Conservation (phyloP, 2,113 vertebrate genomes). For the Eubucco bourcierii region DNA sequence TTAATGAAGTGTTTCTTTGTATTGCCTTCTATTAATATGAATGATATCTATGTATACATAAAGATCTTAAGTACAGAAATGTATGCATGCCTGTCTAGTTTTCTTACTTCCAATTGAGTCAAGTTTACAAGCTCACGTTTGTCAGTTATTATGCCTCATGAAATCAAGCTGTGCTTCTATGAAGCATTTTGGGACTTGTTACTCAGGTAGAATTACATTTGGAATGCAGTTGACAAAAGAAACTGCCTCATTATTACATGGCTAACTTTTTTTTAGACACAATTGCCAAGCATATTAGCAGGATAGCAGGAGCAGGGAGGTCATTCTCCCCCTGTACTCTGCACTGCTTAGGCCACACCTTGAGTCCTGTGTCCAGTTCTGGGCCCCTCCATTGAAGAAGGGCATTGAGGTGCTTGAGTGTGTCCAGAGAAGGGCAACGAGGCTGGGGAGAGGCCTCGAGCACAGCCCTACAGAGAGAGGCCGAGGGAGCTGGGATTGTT, state of each 20-base stretch:
- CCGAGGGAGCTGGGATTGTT: too few species aligned
- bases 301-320: too few species aligned
- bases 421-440: too few species aligned
- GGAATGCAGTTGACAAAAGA: neutral
- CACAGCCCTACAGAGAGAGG: too few species aligned
- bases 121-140: conserved; percentile 34
- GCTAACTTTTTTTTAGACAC: neutral
- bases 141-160: neutral
- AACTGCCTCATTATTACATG: neutral
- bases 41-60: neutral
- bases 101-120: conserved; percentile 7
- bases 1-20: neutral
- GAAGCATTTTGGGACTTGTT: conserved; percentile 14
- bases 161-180: neutral
- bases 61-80: neutral
- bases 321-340: too few species aligned
- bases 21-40: conserved; percentile 9
- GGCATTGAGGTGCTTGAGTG: too few species aligned
- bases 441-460: too few species aligned
- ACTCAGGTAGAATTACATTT: conserved; percentile 1
- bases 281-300: conserved; percentile 13
- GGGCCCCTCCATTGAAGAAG: too few species aligned
- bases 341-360: too few species aligned
- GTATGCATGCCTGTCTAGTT: neutral
- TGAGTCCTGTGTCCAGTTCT: too few species aligned